These are phyloP conservation scores for Odiellus spinosus DNA, from an alignment of 2,888 invertebrate species.

Conservation along the genomic window DNA sequence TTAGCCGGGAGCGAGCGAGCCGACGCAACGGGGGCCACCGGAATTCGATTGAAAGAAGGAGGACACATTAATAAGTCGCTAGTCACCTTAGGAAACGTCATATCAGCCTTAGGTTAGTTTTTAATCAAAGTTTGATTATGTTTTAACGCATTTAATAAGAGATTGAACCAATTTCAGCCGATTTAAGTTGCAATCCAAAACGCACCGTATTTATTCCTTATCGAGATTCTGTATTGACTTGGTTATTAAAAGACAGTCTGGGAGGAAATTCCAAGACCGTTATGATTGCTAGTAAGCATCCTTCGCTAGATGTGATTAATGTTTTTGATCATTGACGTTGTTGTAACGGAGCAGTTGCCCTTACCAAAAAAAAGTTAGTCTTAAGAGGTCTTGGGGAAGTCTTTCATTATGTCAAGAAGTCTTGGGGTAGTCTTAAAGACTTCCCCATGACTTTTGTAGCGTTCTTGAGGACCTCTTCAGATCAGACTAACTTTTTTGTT, in stretches of 20 bases:
- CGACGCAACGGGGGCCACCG: slow-evolving; percentile 76
- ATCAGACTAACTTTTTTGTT: no score
- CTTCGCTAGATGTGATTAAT: background rate
- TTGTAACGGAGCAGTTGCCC: background rate
- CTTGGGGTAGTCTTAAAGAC: no score
- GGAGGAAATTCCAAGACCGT: slow-evolving; percentile 83
- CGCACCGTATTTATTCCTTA: slow-evolving; percentile 53
- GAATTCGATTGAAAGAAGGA: slow-evolving; percentile 73
- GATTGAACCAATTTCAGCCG: background rate
- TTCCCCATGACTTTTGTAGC: no score
- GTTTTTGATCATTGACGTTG: background rate
- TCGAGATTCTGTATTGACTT: slow-evolving; percentile 71
- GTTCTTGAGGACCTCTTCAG: no score
- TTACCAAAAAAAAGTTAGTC: no score
- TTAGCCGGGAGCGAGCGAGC: slow-evolving; percentile 77
- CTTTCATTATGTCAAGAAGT: no score
- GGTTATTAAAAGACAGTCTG: slow-evolving; percentile 71
- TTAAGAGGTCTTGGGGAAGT: no score
- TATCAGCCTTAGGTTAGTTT: slow-evolving; percentile 59
- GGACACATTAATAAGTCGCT: slow-evolving; percentile 80
- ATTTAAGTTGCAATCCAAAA: background rate
- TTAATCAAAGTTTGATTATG: no score
- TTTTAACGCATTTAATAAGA: no score
- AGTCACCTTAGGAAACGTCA: slow-evolving; percentile 71
- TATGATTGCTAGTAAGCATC: slow-evolving; percentile 54